Conservation (phyloP, 2,888 invertebrate species). For the Steinernema scapterisci region DNA sequence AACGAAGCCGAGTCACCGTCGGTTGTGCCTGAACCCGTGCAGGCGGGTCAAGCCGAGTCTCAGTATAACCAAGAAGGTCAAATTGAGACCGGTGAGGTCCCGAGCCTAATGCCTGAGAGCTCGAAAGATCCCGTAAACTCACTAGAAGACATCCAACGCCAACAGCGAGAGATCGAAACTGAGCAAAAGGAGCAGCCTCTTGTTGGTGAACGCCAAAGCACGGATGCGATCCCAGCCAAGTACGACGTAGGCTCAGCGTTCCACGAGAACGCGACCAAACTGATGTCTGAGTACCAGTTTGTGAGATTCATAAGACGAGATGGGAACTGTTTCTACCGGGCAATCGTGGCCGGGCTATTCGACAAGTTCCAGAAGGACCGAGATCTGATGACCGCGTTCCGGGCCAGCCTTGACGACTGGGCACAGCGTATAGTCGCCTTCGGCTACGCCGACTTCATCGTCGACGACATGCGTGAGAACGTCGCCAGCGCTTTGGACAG, state of each 20-base stretch:
- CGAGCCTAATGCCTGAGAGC: no score
- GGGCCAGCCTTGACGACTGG: background rate
- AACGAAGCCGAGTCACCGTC: no score
- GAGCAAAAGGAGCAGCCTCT: conserved; percentile 4
- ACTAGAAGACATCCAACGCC: no score
- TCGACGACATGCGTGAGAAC: background rate
- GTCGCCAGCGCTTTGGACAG: conserved; percentile 69
- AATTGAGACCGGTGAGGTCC: no score
- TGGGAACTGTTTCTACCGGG: conserved; percentile 64
- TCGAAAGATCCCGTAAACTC: no score
- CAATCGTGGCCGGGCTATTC: conserved; percentile 50
- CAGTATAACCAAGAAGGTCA: no score
- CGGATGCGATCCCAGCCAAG: background rate
- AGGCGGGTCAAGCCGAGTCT: background rate
- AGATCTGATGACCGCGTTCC: conserved; percentile 46
- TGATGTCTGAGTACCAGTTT: conserved; percentile 51
- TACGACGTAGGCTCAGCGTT: background rate
- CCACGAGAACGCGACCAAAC: background rate
- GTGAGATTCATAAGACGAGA: conserved; percentile 61
- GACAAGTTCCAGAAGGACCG: conserved; percentile 49
- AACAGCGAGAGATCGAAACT: conserved; percentile 5
- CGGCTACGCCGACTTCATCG: conserved; percentile 4
- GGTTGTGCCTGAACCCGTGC: no score
- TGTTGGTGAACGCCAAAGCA: background rate
- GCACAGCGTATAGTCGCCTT: background rate